These are phyloP conservation scores for Epizoanthus rinbou DNA, from an alignment of 92 coral and sea anemone species.

Conservation along the genomic window DNA sequence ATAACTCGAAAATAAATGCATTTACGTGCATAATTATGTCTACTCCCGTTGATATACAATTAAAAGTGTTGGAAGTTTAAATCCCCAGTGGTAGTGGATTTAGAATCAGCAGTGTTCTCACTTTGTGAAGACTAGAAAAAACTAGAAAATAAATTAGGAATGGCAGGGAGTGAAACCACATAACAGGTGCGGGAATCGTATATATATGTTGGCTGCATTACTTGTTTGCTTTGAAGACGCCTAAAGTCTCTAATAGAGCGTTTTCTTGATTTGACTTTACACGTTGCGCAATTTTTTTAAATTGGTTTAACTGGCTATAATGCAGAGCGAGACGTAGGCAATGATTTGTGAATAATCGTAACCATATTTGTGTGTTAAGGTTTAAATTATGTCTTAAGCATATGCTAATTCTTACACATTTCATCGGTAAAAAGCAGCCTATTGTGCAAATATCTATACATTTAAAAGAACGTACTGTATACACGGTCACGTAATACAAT, in stretches of 20 bases:
- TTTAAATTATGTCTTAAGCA: too few relatives aligned
- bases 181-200: not conserved
- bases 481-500: too few relatives aligned
- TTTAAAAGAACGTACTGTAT: too few relatives aligned
- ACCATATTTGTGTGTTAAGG: not conserved
- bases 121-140: not conserved
- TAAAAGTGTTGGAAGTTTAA: not conserved
- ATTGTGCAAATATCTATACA: too few relatives aligned
- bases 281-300: not conserved
- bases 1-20: not conserved
- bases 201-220: not conserved
- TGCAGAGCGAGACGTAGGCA: not conserved
- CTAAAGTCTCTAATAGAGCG: not conserved
- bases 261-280: not conserved
- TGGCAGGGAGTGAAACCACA: not conserved
- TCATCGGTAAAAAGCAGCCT: too few relatives aligned
- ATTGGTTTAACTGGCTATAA: not conserved
- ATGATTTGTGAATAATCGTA: not conserved
- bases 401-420: too few relatives aligned
- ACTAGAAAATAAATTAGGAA: not conserved
- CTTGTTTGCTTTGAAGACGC: not conserved
- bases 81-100: conserved; percentile 1
- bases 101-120: not conserved
- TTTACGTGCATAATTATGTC: too few relatives aligned
- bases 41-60: conserved; percentile 1